Base-by-base conservation (phyloP, 1,140 invertebrate genomes). In the Halictus rubicundus region DNA sequence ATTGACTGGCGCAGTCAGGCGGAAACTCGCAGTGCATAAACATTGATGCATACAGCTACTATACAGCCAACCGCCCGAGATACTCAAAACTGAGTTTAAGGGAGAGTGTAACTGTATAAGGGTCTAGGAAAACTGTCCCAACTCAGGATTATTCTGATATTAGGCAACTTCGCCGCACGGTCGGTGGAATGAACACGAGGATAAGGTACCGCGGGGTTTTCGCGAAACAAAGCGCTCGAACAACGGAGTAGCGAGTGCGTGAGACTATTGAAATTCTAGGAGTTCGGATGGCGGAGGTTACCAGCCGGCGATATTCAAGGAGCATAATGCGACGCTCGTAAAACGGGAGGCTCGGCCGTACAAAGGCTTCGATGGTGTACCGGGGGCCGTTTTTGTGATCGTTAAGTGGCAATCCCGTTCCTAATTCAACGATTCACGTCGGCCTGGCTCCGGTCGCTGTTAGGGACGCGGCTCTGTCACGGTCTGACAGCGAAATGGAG, bases 391-490 rank as follows among this genome's bases (percentile, higher is more conserved):
- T 72, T 25, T 83, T 59, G 16, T n/a, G 39, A 39, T 75, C 49
- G 49, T 80, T 60, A 61, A 70, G 52, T 59, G 7, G 21, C 12
- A 46, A 57, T 80, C 59, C n/a, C 27, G 32, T 46, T 76, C 42
- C 32, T 76, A 80, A 84, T 76, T 83, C 42, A 63, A 66, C 66
- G 27, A 69, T 66, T 25, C 75, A 42, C 25, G 57, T 77, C 68
- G 14, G 3, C 23, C 21, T n/a, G 1, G 21, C 42, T 3, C 16
- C 27, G 52, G 19, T 4, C 37, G 70, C 46, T 70, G 60, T 49
- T 78, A 71, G 12, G 52, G 52, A 60, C n/a, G 37, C 71, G 61
- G 9, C 64, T 27, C 32, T 60, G 60, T 81, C 69, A 39, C 25
- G 61, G 60, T 49, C 76, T 21, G 37, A 74, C 23, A 42, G 32